Evolutionary conservation across 2,888 invertebrate genomes (phyloP).

Genomic region (Tuberolachnus salignus): DNA sequence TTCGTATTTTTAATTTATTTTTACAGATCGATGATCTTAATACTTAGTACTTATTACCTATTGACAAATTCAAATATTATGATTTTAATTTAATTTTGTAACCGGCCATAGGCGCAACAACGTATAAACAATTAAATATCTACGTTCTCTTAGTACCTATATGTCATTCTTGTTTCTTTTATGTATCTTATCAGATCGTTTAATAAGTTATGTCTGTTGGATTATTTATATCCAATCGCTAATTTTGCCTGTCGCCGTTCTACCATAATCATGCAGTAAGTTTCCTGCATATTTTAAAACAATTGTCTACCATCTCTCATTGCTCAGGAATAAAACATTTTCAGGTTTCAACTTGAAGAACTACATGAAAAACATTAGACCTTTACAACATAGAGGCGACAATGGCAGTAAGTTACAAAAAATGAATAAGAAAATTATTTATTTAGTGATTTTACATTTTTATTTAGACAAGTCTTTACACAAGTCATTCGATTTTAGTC

Average conservation of each 20-base stretch:
- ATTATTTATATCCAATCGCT: slow-evolving; percentile 28
- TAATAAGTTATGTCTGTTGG: slow-evolving; percentile 38
- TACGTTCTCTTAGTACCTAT: not conserved
- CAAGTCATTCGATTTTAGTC: slow-evolving; percentile 37
- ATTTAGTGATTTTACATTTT: not conserved
- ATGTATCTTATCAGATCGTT: slow-evolving; percentile 42
- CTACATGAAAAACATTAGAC: slow-evolving; percentile 34
- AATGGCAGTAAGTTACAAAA: slow-evolving; percentile 12
- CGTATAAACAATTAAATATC: no score
- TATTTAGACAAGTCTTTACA: slow-evolving; percentile 6
- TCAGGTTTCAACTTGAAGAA: slow-evolving; percentile 40
- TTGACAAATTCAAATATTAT: no score
- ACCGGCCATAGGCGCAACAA: no score
- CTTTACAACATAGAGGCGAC: not conserved
- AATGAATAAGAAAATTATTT: not conserved
- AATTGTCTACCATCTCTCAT: slow-evolving; percentile 20
- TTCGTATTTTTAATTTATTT: no score
- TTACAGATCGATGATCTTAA: no score
- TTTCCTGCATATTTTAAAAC: not conserved
- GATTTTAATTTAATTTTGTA: no score
- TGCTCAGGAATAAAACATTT: slow-evolving; percentile 20
- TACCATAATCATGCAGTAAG: slow-evolving; percentile 44
- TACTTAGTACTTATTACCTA: no score
- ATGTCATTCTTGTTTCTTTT: slow-evolving; percentile 27
- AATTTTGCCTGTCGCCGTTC: slow-evolving; percentile 18